phyloP scores from a whole-genome alignment of 2,113 vertebrate species.

The Lepisosteus oculatus region DNA sequence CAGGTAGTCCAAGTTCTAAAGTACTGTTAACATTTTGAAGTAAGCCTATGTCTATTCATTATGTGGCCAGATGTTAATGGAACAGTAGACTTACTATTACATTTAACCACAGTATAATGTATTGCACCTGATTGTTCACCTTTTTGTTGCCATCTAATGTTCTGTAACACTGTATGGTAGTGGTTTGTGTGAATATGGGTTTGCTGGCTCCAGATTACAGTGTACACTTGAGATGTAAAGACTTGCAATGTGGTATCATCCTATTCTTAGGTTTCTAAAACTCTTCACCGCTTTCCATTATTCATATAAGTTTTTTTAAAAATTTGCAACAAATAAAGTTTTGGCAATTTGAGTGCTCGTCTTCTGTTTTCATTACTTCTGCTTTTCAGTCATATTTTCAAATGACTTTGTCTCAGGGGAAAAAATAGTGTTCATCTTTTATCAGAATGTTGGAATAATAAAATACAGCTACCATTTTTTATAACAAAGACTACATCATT shows the following conservation, averaged over 20 bases:
- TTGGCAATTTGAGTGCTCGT: slow-evolving; percentile 14
- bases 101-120: background rate
- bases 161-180: slow-evolving; percentile 10
- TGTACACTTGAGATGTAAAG: slow-evolving; percentile 8
- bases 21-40: background rate
- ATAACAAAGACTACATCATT: too few relatives aligned
- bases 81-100: too few relatives aligned
- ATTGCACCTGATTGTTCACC: background rate
- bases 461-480: too few relatives aligned
- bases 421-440: too few relatives aligned
- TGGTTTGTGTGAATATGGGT: slow-evolving; percentile 18
- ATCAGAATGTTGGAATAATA: too few relatives aligned
- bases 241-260: background rate
- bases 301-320: slow-evolving; percentile 38
- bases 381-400: background rate
- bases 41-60: background rate
- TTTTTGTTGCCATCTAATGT: slow-evolving; percentile 14
- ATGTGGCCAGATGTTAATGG: too few relatives aligned
- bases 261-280: slow-evolving; percentile 14
- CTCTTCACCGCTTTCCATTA: slow-evolving; percentile 35
- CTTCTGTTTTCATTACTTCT: background rate
- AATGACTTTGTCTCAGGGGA: too few relatives aligned
- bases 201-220: slow-evolving; percentile 17
- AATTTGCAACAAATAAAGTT: slow-evolving; percentile 60
- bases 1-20: background rate